Evolutionary conservation across 2,797 vertebrate species (phyloP).

Genomic region (Pseudomugil gertrudae): DNA sequence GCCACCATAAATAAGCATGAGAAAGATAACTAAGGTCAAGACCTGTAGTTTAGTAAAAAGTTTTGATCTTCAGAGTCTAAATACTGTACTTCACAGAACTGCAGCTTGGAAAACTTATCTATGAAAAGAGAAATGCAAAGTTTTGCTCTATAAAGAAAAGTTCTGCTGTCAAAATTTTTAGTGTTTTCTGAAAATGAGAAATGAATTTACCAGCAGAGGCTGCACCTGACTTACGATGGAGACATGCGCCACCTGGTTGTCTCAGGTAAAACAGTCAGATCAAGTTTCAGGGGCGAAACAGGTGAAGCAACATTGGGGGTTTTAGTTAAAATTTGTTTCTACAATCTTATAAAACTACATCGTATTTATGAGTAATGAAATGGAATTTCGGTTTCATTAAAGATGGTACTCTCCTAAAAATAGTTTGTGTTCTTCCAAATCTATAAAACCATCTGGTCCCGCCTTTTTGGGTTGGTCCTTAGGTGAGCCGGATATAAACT

Average conservation of each 20-base stretch:
- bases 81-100: background rate
- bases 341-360: background rate
- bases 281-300: constrained; percentile 52
- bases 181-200: constrained; percentile 9
- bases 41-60: background rate
- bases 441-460: constrained; percentile 53
- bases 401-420: constrained; percentile 1
- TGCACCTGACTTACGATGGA: constrained; percentile 60
- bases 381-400: constrained; percentile 3
- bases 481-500: constrained; percentile 80
- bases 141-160: background rate
- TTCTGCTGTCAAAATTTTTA: background rate
- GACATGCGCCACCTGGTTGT: constrained; percentile 83
- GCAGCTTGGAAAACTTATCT: background rate
- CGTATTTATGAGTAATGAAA: background rate
- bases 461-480: constrained; percentile 77
- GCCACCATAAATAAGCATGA: constrained; percentile 18
- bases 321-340: background rate
- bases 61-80: constrained; percentile 1
- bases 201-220: constrained; percentile 28
- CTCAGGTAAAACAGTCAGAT: constrained; percentile 60
- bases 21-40: constrained; percentile 4
- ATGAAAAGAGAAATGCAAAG: background rate
- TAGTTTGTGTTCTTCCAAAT: constrained; percentile 18
- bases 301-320: background rate